Percentiles rank a stretch among this genome's conserved stretches.
These are phyloP conservation scores for Sciurus carolinensis DNA, from an alignment of 2,797 vertebrate genomes.

Conservation along the genomic window DNA sequence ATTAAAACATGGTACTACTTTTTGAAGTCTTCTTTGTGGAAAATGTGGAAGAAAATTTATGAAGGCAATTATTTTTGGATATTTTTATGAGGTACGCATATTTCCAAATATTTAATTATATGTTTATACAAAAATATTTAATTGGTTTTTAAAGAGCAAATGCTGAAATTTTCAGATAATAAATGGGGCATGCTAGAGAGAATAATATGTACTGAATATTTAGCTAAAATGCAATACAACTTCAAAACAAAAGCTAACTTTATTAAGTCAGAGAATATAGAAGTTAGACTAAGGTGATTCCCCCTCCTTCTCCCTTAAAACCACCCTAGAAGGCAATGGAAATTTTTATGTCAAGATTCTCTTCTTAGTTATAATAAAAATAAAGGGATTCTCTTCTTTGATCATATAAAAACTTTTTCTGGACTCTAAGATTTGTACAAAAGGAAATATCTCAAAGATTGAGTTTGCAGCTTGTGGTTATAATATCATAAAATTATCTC, in stretches of 20 bases:
- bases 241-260: constrained; percentile 3
- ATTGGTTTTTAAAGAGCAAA: constrained; percentile 46
- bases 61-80: constrained; percentile 38
- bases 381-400: not conserved
- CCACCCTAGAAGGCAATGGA: not conserved
- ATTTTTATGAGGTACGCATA: constrained; percentile 50
- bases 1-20: constrained; percentile 17
- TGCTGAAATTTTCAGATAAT: constrained; percentile 35
- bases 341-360: constrained; percentile 37
- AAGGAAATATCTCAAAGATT: constrained; percentile 3
- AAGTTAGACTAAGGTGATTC: not conserved
- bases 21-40: constrained; percentile 29
- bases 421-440: constrained; percentile 31
- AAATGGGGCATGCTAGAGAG: not conserved
- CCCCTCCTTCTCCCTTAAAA: not conserved
- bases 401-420: constrained; percentile 9
- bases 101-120: constrained; percentile 71
- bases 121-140: not conserved
- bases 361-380: not conserved
- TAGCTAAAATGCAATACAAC: constrained; percentile 1
- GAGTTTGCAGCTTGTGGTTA: not conserved
- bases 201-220: constrained; percentile 41
- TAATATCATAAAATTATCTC: not conserved
- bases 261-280: constrained; percentile 27
- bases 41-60: constrained; percentile 56